Conservation (phyloP, 2,113 vertebrate species). For the Scophthalmus maximus region DNA sequence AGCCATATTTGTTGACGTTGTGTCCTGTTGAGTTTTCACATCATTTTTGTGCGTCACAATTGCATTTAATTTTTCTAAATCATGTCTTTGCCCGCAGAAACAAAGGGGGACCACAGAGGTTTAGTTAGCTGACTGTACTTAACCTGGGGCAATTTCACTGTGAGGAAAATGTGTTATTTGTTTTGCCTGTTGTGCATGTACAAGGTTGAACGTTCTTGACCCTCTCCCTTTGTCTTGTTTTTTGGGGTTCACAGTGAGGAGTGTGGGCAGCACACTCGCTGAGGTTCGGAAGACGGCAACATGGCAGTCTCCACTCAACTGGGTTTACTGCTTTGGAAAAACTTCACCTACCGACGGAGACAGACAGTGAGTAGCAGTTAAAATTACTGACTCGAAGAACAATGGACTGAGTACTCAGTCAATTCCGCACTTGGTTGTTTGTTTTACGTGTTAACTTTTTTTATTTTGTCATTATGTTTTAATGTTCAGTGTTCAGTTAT, state of each 20-base stretch:
- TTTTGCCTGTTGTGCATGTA: background rate
- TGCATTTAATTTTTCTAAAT: too few species aligned
- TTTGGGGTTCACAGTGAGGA: conserved; percentile 83
- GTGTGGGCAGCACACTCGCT: conserved; percentile 72
- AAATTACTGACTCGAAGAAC: background rate
- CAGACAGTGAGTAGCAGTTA: conserved; percentile 89
- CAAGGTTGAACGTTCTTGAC: conserved; percentile 10
- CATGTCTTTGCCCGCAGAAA: too few species aligned
- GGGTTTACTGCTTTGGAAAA: conserved; percentile 97
- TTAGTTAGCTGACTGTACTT: too few species aligned
- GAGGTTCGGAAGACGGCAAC: conserved; percentile 71
- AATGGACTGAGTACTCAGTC: background rate
- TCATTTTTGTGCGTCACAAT: too few species aligned
- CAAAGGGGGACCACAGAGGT: too few species aligned
- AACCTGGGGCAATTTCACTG: too few species aligned
- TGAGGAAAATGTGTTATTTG: too few species aligned
- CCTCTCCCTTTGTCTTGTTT: conserved; percentile 7
- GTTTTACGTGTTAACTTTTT: background rate
- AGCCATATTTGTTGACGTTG: background rate
- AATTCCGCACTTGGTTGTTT: background rate
- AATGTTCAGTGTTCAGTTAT: background rate
- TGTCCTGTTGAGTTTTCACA: conserved; percentile 8
- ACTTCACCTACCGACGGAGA: conserved; percentile 94
- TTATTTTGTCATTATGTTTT: background rate
- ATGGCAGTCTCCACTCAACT: conserved; percentile 95